Percentiles rank a stretch among this genome's conserved stretches.
Conservation (phyloP, 2,888 invertebrate genomes). For the Eugnorisma glareosa region DNA sequence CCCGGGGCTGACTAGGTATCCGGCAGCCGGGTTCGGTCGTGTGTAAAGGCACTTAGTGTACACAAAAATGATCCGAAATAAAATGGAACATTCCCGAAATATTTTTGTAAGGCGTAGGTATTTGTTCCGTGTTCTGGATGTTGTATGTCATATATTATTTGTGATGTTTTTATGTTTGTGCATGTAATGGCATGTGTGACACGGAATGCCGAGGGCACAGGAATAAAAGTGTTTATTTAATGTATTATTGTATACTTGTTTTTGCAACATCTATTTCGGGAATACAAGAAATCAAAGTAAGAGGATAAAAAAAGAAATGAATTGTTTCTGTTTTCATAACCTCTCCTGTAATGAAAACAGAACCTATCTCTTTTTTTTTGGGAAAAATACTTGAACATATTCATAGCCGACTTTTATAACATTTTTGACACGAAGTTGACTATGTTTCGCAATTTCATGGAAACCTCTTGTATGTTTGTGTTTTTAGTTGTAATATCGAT, state of each 20-base stretch:
- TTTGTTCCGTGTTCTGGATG: conserved; percentile 21
- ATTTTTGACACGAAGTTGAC: not conserved
- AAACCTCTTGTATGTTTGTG: not conserved
- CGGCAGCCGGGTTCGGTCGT: not conserved
- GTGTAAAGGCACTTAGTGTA: conserved; percentile 34
- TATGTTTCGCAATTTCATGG: not conserved
- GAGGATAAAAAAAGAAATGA: not conserved
- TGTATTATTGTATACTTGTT: conserved; percentile 10
- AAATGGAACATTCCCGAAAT: conserved; percentile 16
- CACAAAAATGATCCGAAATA: conserved; percentile 19
- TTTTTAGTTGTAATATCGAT: not conserved
- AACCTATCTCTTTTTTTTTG: no score
- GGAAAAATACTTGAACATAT: not conserved
- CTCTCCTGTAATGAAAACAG: not conserved
- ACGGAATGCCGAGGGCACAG: not conserved
- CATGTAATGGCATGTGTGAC: conserved; percentile 34
- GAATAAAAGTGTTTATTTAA: conserved; percentile 17
- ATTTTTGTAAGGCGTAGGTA: conserved; percentile 18
- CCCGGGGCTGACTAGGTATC: conserved; percentile 6
- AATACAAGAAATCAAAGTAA: not conserved
- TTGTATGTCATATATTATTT: conserved; percentile 23
- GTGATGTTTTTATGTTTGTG: conserved; percentile 31
- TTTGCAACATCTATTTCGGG: conserved; percentile 1
- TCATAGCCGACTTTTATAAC: not conserved
- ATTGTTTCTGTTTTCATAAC: not conserved